Base-by-base conservation (phyloP, 2,888 invertebrate genomes). In the Agrochola macilenta region DNA sequence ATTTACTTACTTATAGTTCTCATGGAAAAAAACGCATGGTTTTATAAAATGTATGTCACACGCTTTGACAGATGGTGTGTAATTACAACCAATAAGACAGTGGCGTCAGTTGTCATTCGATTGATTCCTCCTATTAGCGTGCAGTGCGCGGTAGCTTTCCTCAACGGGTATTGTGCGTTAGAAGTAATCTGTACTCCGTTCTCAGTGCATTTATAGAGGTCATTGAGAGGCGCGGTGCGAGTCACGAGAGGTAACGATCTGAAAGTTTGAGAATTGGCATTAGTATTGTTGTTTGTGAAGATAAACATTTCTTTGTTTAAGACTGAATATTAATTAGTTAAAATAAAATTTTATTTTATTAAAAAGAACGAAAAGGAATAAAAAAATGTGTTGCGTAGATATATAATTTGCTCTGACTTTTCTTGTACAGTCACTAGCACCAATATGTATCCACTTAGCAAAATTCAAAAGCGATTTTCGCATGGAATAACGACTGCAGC, bases 121-220 rank as follows among this genome's bases (percentile, higher is more conserved):
- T 61, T 52, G 72, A 72, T 74, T 65, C 68, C 60, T 30, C 68
- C 61, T 30, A 23, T 30, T 39, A 30, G 54, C 54, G n/a, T 12
- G 17, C 14, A 57, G 46, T 49, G 52, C 23, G 54, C 76, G 23
- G 84, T 75, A 82, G 85, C 82, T 76, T 63, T 61, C 46, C 69
- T 52, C 66, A 81, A 79, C 79, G 66, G 57, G 70, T 43, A 69
- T 75, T 71, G 79, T 81, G 82, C 73, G 79, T 77, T 80, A 79
- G 63, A 73, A 76, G 72, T 68, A 74, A 81, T 86, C 74, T 85
- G 69, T 77, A 79, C 83, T 70, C 69, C 74, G 80, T 77, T 81
- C 75, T 60, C 82, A 81, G 79, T 80, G 84, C 84, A 86, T 88
- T 85, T 88, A 84, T 84, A 82, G 78, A 74, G 75, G 81, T 80